These are phyloP conservation scores for Mythimna ferrago DNA, from an alignment of 2,888 invertebrate genomes.

Conservation along the genomic window DNA sequence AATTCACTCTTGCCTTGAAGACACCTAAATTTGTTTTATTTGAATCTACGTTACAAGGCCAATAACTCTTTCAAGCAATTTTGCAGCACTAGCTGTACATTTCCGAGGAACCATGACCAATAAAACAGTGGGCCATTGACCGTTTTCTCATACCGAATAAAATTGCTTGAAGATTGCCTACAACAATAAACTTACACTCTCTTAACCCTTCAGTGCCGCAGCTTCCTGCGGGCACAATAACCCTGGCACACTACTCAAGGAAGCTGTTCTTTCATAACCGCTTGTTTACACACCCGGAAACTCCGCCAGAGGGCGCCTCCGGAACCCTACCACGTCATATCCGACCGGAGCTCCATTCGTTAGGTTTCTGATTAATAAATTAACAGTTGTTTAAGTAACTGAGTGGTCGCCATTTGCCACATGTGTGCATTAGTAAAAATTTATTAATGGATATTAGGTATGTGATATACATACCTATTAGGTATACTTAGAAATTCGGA, in stretches of 20 bases:
- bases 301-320: constrained; percentile 21
- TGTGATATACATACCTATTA: too few relatives aligned
- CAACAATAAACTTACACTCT: not conserved
- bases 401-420: too few relatives aligned
- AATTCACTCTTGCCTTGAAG: too few relatives aligned
- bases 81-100: too few relatives aligned
- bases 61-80: too few relatives aligned
- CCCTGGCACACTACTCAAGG: constrained; percentile 2
- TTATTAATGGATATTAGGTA: too few relatives aligned
- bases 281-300: constrained; percentile 22
- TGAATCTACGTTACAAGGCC: too few relatives aligned
- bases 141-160: not conserved
- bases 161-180: not conserved
- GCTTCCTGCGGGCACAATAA: constrained; percentile 8
- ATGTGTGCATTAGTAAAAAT: too few relatives aligned
- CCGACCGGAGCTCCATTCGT: constrained; percentile 17
- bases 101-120: too few relatives aligned
- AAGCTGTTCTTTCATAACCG: constrained; percentile 28
- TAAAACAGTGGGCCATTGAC: too few relatives aligned
- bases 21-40: too few relatives aligned
- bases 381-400: constrained; percentile 4
- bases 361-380: constrained; percentile 33
- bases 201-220: not conserved
- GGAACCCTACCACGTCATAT: constrained; percentile 19
- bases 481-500: too few relatives aligned